Conservation (phyloP, 1,140 invertebrate species). For the Aplysia californica region DNA sequence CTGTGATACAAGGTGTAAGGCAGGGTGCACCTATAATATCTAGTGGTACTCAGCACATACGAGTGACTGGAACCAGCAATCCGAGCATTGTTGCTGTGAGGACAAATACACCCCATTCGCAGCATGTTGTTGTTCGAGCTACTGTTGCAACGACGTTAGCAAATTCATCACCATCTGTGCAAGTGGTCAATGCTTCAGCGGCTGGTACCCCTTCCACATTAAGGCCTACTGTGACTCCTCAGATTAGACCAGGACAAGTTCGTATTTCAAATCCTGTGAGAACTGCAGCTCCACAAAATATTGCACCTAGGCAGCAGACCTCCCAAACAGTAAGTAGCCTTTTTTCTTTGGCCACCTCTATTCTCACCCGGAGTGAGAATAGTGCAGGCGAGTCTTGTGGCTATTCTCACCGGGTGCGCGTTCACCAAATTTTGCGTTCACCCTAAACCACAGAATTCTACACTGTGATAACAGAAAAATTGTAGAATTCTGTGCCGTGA, state of each 20-base stretch:
- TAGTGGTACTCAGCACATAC: conserved; percentile 17
- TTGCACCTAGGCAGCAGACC: conserved; percentile 78
- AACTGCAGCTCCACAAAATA: conserved; percentile 66
- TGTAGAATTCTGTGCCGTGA: too few species aligned
- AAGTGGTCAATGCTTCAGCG: conserved; percentile 80
- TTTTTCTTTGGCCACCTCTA: neutral
- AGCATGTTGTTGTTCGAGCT: conserved; percentile 58
- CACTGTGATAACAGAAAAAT: too few species aligned
- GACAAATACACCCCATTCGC: conserved; percentile 37
- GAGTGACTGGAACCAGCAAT: conserved; percentile 35
- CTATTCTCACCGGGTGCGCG: too few species aligned
- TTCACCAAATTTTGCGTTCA: too few species aligned
- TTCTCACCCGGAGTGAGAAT: too few species aligned
- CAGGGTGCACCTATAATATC: conserved; percentile 8
- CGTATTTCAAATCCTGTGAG: conserved; percentile 33
- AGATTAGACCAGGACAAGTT: conserved; percentile 22
- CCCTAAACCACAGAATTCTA: too few species aligned
- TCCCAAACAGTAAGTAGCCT: conserved; percentile 47
- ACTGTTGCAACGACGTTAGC: conserved; percentile 54
- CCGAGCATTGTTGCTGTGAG: conserved; percentile 54
- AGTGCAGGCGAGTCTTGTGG: too few species aligned
- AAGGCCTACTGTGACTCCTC: conserved; percentile 9
- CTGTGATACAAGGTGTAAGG: conserved; percentile 29
- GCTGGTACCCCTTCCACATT: conserved; percentile 29
- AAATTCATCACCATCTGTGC: conserved; percentile 68